A percentile compares a stretch with the other conserved stretches of the same genome.
Evolutionary conservation across 35 echinoderm and acorn worm genomes (phyloP).

Genomic region (Stichopus chloronotus): DNA sequence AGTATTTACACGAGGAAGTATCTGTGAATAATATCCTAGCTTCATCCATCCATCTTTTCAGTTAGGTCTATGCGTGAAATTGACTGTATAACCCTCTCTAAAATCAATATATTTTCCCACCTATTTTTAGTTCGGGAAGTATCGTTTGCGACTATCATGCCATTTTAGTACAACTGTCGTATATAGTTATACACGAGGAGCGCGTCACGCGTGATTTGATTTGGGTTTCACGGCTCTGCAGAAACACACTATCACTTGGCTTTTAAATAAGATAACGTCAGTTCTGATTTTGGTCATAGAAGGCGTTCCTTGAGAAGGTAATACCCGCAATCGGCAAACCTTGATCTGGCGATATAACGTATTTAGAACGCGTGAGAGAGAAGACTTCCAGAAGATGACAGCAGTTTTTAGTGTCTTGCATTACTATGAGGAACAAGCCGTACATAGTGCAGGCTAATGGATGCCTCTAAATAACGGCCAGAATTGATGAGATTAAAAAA

Average conservation of each 20-base stretch:
- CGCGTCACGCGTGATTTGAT: neutral
- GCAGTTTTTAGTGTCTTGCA: neutral
- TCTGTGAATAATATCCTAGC: too few relatives aligned
- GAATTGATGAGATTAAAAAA: neutral
- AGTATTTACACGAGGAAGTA: too few relatives aligned
- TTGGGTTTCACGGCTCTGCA: neutral
- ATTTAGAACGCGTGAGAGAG: neutral
- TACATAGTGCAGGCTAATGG: neutral
- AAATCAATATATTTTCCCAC: too few relatives aligned
- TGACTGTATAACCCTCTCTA: too few relatives aligned
- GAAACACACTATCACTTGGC: neutral
- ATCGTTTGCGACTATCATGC: too few relatives aligned
- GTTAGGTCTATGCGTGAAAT: too few relatives aligned
- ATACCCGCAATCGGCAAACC: neutral
- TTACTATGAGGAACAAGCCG: neutral
- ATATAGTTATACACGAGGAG: neutral
- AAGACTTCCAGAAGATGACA: neutral
- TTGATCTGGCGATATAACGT: neutral
- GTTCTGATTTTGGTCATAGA: neutral
- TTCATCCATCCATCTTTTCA: too few relatives aligned
- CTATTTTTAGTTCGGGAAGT: too few relatives aligned
- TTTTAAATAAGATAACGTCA: neutral
- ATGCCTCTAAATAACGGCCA: neutral
- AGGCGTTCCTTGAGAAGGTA: neutral
- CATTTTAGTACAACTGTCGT: too few relatives aligned